Base-by-base conservation (phyloP, 2,113 vertebrate genomes). In the Ictalurus punctatus region DNA sequence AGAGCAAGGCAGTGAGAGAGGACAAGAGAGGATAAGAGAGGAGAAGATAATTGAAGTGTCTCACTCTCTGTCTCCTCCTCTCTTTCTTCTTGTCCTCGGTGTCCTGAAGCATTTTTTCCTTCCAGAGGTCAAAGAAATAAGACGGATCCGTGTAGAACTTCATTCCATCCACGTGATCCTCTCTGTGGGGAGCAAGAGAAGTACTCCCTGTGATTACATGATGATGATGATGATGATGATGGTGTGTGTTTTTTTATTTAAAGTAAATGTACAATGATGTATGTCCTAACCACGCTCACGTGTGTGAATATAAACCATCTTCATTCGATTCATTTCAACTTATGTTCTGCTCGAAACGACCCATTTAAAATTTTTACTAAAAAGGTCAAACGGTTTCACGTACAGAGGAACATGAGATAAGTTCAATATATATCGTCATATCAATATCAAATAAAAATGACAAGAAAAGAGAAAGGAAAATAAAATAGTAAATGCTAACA, bases 51-150 rank as follows among this genome's bases (percentile, higher is more conserved):
- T 23, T 17, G 7, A 48, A 34, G n/a, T 2, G 19, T 59, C 92
- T 93, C 84, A 96, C 96, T 89, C 94, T 93, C 61, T 95, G 94
- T 81, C 92, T 94, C 74, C 94, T 89, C 80, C 92, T 94, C 91
- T 98, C 98, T 93, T 97, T 99, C 88, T 97, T 96, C 91, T 98
- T 99, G 65, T 99, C 97, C 94, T 99, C 98, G 1, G 98, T 99
- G 95, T 98, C 98, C 92, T 98, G 98, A 67, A 99, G 95, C 98
- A 99, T 99, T 94, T 98, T 99, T 93, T 99, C 97, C 94, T 97
- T 99, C 98, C 98, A 99, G 90, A 99, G 95, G 92, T 99, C 97
- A 93, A 99, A 99, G 94, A 99, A 99, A 94, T 99, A 99, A 0
- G 98, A 98, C 6, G 98, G 98, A 94, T 99, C 97, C 0, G 98